Conservation (phyloP, 2,888 invertebrate genomes). For the Drosophila ustulata region DNA sequence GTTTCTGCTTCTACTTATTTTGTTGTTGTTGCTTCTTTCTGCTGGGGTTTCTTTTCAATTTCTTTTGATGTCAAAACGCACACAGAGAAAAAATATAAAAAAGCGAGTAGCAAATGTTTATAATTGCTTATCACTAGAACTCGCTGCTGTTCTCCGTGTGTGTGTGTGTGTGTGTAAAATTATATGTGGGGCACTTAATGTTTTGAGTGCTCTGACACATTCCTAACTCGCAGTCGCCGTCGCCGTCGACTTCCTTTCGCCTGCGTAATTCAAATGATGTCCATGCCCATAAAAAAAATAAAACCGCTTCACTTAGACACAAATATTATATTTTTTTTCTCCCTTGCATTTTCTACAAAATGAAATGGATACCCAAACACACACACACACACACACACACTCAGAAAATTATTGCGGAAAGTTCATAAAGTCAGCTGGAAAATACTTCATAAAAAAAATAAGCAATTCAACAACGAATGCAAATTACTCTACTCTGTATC, state of each 20-base stretch:
- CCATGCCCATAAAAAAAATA: conserved; percentile 27
- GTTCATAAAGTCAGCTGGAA: conserved; percentile 50
- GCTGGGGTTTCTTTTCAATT: conserved; percentile 59
- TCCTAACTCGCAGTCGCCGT: conserved; percentile 12
- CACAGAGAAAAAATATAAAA: conserved; percentile 9
- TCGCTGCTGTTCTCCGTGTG: conserved; percentile 21
- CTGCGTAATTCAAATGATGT: conserved; percentile 47
- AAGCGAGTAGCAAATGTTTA: conserved; percentile 57
- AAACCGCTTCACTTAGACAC: conserved; percentile 7
- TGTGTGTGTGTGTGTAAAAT: conserved; percentile 12
- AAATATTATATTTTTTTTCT: conserved; percentile 15
- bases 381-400: conserved; percentile 12
- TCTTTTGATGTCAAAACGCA: conserved; percentile 68
- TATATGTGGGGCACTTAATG: conserved; percentile 43
- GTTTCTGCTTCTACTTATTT: not conserved
- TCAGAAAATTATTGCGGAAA: conserved; percentile 60
- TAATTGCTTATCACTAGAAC: conserved; percentile 69
- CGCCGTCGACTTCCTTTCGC: conserved; percentile 42
- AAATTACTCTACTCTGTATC: conserved; percentile 14
- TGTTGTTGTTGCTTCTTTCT: conserved; percentile 12
- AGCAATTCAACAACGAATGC: conserved; percentile 16
- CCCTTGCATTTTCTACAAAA: conserved; percentile 58
- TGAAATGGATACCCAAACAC: conserved; percentile 62
- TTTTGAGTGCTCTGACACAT: conserved; percentile 34
- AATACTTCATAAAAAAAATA: not conserved